Base-by-base conservation (phyloP, 2,797 vertebrate species). In the Pteronotus mesoamericanus region DNA sequence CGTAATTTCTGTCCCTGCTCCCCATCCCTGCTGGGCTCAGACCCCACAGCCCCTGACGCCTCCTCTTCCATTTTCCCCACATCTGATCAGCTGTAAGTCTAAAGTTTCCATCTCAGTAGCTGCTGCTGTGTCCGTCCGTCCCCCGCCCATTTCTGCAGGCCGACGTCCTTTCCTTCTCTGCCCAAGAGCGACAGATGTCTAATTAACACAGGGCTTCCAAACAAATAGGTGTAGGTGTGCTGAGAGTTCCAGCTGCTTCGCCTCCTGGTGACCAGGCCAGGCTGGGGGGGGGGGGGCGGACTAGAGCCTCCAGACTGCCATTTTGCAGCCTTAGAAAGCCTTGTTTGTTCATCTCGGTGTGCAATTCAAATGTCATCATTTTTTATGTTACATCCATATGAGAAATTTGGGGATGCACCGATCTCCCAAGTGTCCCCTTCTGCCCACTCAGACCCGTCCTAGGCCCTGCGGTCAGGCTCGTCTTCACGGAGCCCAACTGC, bases 221-320 rank as follows among this genome's bases (percentile, higher is more conserved):
- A 34, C 42, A 26, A 24, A 16, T 0, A 1, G 26, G 46, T 14
- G 7, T 9, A 55, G 29, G 11, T 39, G 0, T 48, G 61, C 75
- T 1, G 4, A 51, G 51, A 3, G 10, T 14, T 32, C 11, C 15
- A 22, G 44, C 18, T 26, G 8, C 44, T 71, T 6, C 29, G 48
- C 4, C 18, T 12, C 57, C 0, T 0, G 6, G 22, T 0, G 0
- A 12, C 34, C 44, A n/a, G 66, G 15, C 19, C 7, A 44, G 48
- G 6, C 51, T 26, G 22, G 11, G 34, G 68, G 24, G 22, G 9
- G 18, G 18, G 39, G n/a, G 21, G 82, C 21, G 57, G 39, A 10
- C 82, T 32, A n/a, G 24, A 91, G 34, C 24, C 44, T 89, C 69
- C 9, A 21, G 9, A 39, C 16, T 4, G 57, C 79, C 37, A 34